Percentiles rank a stretch among this genome's conserved stretches.
Conservation (phyloP, 2,797 vertebrate genomes). For the Ibycter americanus region DNA sequence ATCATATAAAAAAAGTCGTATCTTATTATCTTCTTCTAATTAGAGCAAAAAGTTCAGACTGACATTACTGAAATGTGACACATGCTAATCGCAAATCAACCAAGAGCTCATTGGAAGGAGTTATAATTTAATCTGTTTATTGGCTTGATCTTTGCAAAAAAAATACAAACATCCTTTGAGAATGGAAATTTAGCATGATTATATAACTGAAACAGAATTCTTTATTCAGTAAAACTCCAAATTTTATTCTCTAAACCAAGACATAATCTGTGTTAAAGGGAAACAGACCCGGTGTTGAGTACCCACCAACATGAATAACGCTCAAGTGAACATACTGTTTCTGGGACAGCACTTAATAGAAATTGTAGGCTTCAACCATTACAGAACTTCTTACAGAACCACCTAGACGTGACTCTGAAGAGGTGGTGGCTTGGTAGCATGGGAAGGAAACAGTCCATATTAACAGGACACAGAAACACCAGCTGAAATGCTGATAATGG, state of each 20-base stretch:
- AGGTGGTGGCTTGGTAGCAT: neutral
- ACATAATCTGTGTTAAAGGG: neutral
- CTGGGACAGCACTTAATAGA: neutral
- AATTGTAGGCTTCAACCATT: neutral
- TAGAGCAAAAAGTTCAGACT: neutral
- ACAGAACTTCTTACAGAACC: neutral
- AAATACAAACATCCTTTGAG: neutral
- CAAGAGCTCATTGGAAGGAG: neutral
- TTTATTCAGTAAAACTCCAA: neutral
- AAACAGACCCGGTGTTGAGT: neutral
- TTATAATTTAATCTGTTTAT: neutral
- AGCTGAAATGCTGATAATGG: neutral
- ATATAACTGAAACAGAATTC: neutral
- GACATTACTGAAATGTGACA: neutral
- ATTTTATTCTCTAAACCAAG: neutral
- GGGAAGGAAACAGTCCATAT: fast-evolving
- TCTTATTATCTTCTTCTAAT: neutral
- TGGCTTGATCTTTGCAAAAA: neutral
- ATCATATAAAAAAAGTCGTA: neutral
- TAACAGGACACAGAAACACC: neutral
- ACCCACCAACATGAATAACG: neutral
- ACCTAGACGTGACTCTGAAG: neutral
- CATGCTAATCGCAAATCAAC: neutral
- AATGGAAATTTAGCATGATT: neutral
- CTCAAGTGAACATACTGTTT: neutral